Base-by-base conservation (phyloP, 2,797 vertebrate species). In the Graptemys geographica region DNA sequence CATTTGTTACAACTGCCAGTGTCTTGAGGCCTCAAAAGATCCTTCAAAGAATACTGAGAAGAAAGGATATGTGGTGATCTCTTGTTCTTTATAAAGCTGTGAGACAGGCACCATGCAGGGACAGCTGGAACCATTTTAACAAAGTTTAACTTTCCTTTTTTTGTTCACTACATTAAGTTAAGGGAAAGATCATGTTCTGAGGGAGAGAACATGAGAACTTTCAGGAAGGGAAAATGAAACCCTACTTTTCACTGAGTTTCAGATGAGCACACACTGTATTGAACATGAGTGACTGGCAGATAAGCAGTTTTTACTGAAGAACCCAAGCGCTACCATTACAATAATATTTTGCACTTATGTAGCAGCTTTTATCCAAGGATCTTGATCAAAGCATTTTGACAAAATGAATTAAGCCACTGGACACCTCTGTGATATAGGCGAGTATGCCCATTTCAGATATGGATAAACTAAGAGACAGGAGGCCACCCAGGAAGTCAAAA, bases 71-170 rank as follows among this genome's bases (percentile, higher is more conserved):
- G 44, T 80, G 49, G 41, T 91, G 74, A 95, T 90, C 65, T 81
- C 37, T 57, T 92, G 28, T n/a, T 84, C 72, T 87, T 94, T 37
- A 59, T 31, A 81, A 94, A 94, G 80, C 93, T 56, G 79, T 90
- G 92, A 93, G 95, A 81, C 28, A 86, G 88, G 84, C 27, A 86
- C 53, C 84, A 87, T 2, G 19, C 76, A 87, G 90, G 31, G 44
- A 88, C 19, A 82, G 31, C 12, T 23, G 18, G 78, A 52, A 83
- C 65, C 59, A 85, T 84, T 90, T 90, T 91, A 59, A 84, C 15
- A 74, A 52, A 76, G 27, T 55, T 55, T 44, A 28, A 56, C 31
- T 23, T 49, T n/a, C 27, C 19, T n/a, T n/a, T 41, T 55, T 37
- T 37, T 11, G 13, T 6, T 11, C 65, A 41, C 65, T 83, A 41